phyloP scores from a whole-genome alignment of 2,888 invertebrate species.

The Aplocera efformata region DNA sequence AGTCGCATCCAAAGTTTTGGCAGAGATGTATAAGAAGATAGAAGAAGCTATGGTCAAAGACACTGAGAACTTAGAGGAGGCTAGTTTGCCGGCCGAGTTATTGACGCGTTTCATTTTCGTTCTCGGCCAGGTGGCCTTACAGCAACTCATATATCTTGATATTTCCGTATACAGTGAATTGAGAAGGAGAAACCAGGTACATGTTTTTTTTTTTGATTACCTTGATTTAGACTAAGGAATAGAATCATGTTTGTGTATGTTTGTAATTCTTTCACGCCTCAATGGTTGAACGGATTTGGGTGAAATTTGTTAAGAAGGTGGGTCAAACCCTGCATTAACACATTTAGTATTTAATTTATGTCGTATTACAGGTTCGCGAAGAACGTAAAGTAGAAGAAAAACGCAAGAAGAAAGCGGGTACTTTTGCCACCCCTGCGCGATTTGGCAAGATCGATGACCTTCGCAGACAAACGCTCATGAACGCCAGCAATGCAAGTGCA shows the following conservation, averaged over 20 bases:
- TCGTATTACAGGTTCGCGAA: constrained; percentile 58
- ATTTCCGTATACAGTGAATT: constrained; percentile 91
- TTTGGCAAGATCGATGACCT: constrained; percentile 56
- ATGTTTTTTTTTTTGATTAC: not conserved
- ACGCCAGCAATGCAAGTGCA: constrained; percentile 66
- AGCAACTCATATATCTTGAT: constrained; percentile 91
- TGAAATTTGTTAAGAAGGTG: not conserved
- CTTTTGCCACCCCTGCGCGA: constrained; percentile 62
- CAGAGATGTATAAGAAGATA: constrained; percentile 68
- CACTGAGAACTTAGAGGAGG: constrained; percentile 52
- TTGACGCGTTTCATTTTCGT: constrained; percentile 79
- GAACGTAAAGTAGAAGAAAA: constrained; percentile 70
- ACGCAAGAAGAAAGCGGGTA: constrained; percentile 63
- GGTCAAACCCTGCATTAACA: too few relatives aligned
- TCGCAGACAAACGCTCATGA: constrained; percentile 64
- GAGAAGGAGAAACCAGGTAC: constrained; percentile 71
- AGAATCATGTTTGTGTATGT: too few relatives aligned
- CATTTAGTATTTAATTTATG: not conserved
- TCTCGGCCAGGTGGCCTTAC: constrained; percentile 88
- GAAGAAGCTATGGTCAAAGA: constrained; percentile 59
- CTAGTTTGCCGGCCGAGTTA: constrained; percentile 57
- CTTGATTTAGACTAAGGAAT: too few relatives aligned
- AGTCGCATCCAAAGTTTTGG: constrained; percentile 69
- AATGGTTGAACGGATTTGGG: too few relatives aligned
- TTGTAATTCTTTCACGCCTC: too few relatives aligned